Percentiles rank a stretch among this genome's conserved stretches.
Conservation (phyloP, 1,140 invertebrate species). For the Popillia japonica region DNA sequence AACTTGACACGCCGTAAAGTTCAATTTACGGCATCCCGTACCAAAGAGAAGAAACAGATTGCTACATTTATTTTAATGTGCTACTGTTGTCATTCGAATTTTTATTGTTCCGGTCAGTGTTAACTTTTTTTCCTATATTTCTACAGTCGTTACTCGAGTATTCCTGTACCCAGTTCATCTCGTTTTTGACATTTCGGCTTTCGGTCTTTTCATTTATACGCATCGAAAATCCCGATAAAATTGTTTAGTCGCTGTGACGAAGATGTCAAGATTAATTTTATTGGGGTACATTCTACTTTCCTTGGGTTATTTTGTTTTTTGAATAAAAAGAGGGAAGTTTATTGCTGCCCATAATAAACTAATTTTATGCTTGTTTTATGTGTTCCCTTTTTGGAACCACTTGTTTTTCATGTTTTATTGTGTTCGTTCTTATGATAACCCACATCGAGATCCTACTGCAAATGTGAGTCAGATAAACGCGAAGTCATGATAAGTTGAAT, state of each 20-base stretch:
- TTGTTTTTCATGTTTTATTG: background rate
- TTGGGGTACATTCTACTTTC: background rate
- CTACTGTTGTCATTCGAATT: slow-evolving; percentile 42
- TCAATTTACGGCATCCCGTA: slow-evolving; percentile 22
- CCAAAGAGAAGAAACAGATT: slow-evolving; percentile 39
- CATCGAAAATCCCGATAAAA: slow-evolving; percentile 19
- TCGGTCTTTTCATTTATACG: background rate
- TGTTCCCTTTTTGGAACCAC: slow-evolving; percentile 1
- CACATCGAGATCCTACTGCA: background rate
- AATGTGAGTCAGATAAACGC: background rate
- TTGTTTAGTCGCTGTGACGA: slow-evolving; percentile 3
- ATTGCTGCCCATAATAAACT: slow-evolving; percentile 28
- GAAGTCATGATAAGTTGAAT: too few species aligned
- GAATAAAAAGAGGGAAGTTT: background rate
- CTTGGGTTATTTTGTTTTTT: background rate
- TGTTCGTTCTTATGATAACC: background rate
- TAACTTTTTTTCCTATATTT: slow-evolving; percentile 14
- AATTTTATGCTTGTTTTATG: slow-evolving; percentile 24
- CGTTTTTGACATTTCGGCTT: background rate
- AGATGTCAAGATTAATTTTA: slow-evolving; percentile 35
- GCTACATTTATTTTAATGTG: slow-evolving; percentile 42
- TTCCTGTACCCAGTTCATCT: background rate
- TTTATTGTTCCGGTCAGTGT: slow-evolving; percentile 40
- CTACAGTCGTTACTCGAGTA: background rate
- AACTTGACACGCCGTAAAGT: slow-evolving; percentile 35